Evolutionary conservation across 2,797 vertebrate species (phyloP), one percentile per base, ranked within the genome.

Genomic region (Darevskia mixta): DNA sequence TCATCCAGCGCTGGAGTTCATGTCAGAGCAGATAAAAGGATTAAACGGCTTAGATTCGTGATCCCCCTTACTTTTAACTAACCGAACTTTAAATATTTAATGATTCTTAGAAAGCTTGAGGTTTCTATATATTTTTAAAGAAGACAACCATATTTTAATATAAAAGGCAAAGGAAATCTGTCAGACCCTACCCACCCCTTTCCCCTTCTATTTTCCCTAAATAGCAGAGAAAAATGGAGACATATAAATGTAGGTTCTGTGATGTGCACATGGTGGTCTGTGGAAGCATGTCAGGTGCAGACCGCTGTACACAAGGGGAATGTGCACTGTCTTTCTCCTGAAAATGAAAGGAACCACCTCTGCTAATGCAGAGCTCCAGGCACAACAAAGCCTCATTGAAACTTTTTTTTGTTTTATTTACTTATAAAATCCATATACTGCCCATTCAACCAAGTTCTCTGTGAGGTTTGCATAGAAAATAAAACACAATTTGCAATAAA

Each of bases 41-140:
- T 94, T 95, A 94, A 94, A 92, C 6, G 6, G 81, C 85, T 92
- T 93, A 92, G 93, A 90, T 93, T 88, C 88, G 67, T 61, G 58
- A 32, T 87, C 90, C 79, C 75, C 18, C 49, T 79, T 82, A 88
- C 80, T 89, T 32, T 1, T 93, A 91, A 93, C 88, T 85, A 93
- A 87, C 29, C 79, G 82, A 92, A 92, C 81, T 93, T 96, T 94
- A 95, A 96, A 95, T 96, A 95, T 95, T 96, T 95, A 95, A 95
- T 91, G 55, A 94, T 78, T 83, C 89, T 93, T 92, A 92, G 86
- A 93, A 94, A 92, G 90, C 83, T 92, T 91, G 81, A 79, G 55
- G 43, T 87, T 91, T 49, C 2, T 87, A 88, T 76, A 90, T 92
- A 90, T 29, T 91, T 49, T 77, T 43, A 11, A 43, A 78, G 29